Percentiles rank a stretch among this genome's conserved stretches.
Evolutionary conservation across 23 tunicate species (phyloP).

Genomic region (Botrylloides violaceus): DNA sequence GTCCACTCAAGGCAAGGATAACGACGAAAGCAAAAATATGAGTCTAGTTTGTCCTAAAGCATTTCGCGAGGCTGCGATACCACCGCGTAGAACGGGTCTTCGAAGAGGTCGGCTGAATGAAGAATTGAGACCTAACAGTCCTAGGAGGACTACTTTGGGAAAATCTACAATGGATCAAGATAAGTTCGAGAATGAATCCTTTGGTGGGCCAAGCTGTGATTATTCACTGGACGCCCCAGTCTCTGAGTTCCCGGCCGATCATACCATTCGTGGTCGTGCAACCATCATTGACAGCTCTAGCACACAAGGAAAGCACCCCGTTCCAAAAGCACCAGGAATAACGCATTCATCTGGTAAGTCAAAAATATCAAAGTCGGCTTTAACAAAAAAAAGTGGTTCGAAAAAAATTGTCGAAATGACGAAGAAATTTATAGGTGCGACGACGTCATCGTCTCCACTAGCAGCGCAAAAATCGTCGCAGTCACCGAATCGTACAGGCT

Average conservation of each 20-base stretch:
- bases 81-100: background rate
- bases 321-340: constrained; percentile 6
- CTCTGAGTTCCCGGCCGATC: background rate
- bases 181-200: constrained; percentile 8
- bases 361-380: background rate
- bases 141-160: background rate
- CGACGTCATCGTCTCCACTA: background rate
- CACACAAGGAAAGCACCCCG: constrained; percentile 11
- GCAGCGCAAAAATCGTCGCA: background rate
- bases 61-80: background rate
- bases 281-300: constrained; percentile 18
- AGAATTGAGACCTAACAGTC: constrained; percentile 8
- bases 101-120: background rate
- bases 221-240: too few relatives aligned
- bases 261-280: background rate
- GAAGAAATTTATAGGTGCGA: too few relatives aligned
- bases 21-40: background rate
- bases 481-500: background rate
- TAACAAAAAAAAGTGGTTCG: background rate
- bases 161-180: background rate
- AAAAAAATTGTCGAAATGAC: background rate
- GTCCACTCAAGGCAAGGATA: background rate
- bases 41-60: constrained; percentile 2
- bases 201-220: background rate
- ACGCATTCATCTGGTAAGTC: background rate